These are phyloP conservation scores for Scaptomyza polygonia DNA, from an alignment of 2,888 invertebrate genomes.

Conservation along the genomic window DNA sequence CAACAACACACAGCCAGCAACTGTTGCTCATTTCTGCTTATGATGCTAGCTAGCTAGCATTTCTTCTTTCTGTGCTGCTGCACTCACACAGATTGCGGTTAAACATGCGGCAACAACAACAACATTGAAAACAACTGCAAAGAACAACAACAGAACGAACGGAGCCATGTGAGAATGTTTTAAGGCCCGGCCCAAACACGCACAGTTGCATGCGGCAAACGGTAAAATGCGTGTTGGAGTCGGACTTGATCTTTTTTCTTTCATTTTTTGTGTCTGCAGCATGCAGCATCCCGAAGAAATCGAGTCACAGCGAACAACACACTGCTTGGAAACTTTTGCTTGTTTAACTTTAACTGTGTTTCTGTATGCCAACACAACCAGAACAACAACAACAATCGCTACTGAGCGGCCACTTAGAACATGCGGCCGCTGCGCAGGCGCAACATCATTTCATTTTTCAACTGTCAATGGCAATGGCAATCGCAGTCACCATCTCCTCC, in stretches of 20 bases:
- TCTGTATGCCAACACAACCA: conserved; percentile 42
- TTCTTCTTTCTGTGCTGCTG: conserved; percentile 51
- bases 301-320: conserved; percentile 49
- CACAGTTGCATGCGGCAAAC: conserved; percentile 61
- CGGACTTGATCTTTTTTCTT: background rate
- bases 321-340: conserved; percentile 67
- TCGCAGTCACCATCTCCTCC: conserved; percentile 5
- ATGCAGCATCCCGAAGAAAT: conserved; percentile 50
- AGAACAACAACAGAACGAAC: conserved; percentile 26
- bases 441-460: conserved; percentile 49
- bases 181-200: conserved; percentile 58
- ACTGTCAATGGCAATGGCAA: conserved; percentile 50
- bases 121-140: conserved; percentile 1
- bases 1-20: conserved; percentile 33
- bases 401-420: conserved; percentile 48
- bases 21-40: conserved; percentile 59
- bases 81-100: conserved; percentile 63
- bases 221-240: conserved; percentile 69
- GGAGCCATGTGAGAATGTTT: conserved; percentile 45
- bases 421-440: conserved; percentile 43
- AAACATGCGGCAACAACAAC: conserved; percentile 50
- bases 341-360: conserved; percentile 68
- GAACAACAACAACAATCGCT: conserved; percentile 13
- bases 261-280: conserved; percentile 10
- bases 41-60: conserved; percentile 56